Evolutionary conservation across 2,888 invertebrate species (phyloP).

Genomic region (Metalampra italica): DNA sequence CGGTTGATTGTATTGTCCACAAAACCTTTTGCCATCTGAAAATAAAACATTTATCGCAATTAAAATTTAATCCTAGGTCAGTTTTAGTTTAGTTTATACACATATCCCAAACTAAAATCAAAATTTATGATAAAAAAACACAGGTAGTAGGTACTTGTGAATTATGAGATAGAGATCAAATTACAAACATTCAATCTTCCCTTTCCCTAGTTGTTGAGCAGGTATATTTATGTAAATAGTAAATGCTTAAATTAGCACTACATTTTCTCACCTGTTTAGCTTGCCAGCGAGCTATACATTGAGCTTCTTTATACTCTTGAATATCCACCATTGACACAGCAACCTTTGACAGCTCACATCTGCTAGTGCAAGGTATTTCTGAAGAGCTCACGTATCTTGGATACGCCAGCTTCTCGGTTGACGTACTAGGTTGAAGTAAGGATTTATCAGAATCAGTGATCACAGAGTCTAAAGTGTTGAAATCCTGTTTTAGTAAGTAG

Average conservation of each 20-base stretch:
- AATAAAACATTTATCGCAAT: constrained; percentile 15
- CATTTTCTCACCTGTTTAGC: constrained; percentile 73
- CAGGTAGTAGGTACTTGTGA: no score
- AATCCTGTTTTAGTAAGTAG: constrained; percentile 58
- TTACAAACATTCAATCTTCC: no score
- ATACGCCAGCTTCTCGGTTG: constrained; percentile 40
- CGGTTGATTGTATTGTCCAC: constrained; percentile 84
- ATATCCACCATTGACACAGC: constrained; percentile 40
- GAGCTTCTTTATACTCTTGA: constrained; percentile 51
- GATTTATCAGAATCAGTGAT: constrained; percentile 42
- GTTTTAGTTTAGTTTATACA: no score
- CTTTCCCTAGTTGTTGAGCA: no score
- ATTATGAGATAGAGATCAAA: no score
- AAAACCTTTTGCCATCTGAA: constrained; percentile 80
- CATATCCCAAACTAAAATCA: no score
- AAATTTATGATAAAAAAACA: no score
- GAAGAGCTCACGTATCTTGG: constrained; percentile 51
- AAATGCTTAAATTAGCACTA: no score
- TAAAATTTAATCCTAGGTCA: no score
- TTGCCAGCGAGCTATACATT: constrained; percentile 79
- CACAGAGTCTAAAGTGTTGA: constrained; percentile 48
- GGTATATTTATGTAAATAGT: no score
- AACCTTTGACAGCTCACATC: constrained; percentile 22
- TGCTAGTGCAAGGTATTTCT: constrained; percentile 28
- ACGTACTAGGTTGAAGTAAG: constrained; percentile 36